Evolutionary conservation across 2,113 vertebrate species (phyloP).

Genomic region (Todiramphus saurophagus): DNA sequence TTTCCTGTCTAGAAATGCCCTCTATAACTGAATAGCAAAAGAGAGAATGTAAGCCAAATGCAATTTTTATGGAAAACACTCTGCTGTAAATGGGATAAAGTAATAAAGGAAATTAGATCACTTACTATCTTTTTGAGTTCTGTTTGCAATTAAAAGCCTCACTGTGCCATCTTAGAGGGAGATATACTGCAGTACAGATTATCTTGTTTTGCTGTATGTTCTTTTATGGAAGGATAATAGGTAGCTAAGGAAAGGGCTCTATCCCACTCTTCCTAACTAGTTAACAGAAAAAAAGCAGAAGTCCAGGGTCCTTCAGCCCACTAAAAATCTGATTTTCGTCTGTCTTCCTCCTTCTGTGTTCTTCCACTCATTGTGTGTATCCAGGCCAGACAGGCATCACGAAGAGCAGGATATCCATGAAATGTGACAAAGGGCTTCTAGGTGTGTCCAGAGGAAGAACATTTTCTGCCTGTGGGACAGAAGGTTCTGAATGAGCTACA

Average conservation of each 20-base stretch:
- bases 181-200: background rate
- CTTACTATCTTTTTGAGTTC: background rate
- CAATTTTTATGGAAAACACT: background rate
- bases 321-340: background rate
- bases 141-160: background rate
- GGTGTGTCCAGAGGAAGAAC: background rate
- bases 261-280: background rate
- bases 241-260: background rate
- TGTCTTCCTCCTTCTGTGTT: background rate
- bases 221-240: rapidly evolving
- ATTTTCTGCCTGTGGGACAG: background rate
- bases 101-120: background rate
- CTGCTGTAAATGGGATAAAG: background rate
- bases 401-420: background rate
- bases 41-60: background rate
- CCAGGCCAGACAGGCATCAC: background rate
- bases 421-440: rapidly evolving
- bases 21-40: background rate
- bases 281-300: background rate
- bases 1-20: background rate
- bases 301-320: background rate
- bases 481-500: rapidly evolving
- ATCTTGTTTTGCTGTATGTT: background rate
- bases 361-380: rapidly evolving
- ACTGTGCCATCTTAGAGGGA: background rate